These are phyloP conservation scores for Periphyllus acericola DNA, from an alignment of 2,888 invertebrate genomes.

Conservation along the genomic window DNA sequence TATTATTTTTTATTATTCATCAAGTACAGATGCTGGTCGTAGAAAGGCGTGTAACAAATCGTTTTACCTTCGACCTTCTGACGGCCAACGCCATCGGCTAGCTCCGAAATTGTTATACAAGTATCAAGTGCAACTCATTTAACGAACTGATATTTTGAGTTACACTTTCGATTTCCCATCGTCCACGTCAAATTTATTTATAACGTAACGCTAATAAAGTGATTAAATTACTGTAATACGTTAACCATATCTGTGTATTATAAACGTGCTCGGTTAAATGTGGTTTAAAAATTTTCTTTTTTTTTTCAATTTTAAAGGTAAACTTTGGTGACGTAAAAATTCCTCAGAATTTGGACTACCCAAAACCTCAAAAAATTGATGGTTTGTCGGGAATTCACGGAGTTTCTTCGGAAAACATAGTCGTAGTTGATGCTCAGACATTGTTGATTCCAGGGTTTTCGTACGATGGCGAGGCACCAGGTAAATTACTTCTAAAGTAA, in stretches of 20 bases:
- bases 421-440: slow-evolving; percentile 92
- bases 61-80: slow-evolving; percentile 50
- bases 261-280: not conserved
- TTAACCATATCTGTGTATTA: too few species aligned
- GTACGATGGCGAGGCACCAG: slow-evolving; percentile 92
- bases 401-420: slow-evolving; percentile 85
- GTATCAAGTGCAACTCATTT: not conserved
- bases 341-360: slow-evolving; percentile 81
- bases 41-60: slow-evolving; percentile 37
- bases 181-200: too few species aligned
- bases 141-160: not conserved
- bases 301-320: slow-evolving; percentile 71
- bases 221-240: too few species aligned
- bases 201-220: too few species aligned
- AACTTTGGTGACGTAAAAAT: slow-evolving; percentile 90
- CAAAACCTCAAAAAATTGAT: slow-evolving; percentile 83
- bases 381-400: slow-evolving; percentile 83
- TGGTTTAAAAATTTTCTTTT: not conserved
- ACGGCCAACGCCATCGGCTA: slow-evolving; percentile 31
- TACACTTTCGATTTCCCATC: slow-evolving; percentile 19
- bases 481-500: slow-evolving; percentile 69
- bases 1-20: slow-evolving; percentile 20
- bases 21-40: not conserved
- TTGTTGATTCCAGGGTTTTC: slow-evolving; percentile 89
- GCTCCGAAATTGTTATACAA: slow-evolving; percentile 3